Evolutionary conservation across 2,888 invertebrate genomes (phyloP), one percentile per base, ranked within the genome.

Genomic region (Coelopa pilipes): DNA sequence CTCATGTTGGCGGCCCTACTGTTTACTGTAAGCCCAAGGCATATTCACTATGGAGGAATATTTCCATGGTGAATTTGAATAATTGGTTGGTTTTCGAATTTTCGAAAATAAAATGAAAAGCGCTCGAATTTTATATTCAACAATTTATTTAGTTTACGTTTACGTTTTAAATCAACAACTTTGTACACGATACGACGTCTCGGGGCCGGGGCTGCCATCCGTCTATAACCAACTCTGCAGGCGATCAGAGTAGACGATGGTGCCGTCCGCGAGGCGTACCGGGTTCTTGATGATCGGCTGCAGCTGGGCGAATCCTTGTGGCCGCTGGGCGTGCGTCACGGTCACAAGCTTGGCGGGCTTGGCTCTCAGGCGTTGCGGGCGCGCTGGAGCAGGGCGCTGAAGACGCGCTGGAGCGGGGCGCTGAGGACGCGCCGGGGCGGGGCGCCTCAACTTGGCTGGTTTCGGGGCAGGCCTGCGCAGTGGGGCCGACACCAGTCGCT

Each of bases 271-370:
- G 24, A 46, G 46, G 13, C 13, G 21, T 46, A 71, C 34, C 1
- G 34, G 75, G 77, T 49, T 79, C 53, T 63, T 74, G 73, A 17
- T 76, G 68, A 57, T 78, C 74, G 13, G 74, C 65, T 71, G 75
- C 69, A 2, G 75, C 53, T 71, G 71, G 12, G 71, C 71, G 12
- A 71, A 71, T 19, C 19, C 21, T n/a, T 66, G 34, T 34, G 17
- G 55, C 17, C 55, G 21, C 9, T 34, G 46, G 9, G 9, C 21
- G 34, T 53, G 67, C 19, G 47, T 45, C 24, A 19, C 17, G n/a
- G 21, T 19, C 46, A 24, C 50, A 53, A 71, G 15, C 46, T 65
- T 71, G 4, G 71, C 15, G 12, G 55, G 63, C 7, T 47, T 62
- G 1, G 46, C 19, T 12, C 45, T 13, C 13, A 24, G 21, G 1